Evolutionary conservation across 2,888 invertebrate species (phyloP).

Genomic region (Eurytoma californica): DNA sequence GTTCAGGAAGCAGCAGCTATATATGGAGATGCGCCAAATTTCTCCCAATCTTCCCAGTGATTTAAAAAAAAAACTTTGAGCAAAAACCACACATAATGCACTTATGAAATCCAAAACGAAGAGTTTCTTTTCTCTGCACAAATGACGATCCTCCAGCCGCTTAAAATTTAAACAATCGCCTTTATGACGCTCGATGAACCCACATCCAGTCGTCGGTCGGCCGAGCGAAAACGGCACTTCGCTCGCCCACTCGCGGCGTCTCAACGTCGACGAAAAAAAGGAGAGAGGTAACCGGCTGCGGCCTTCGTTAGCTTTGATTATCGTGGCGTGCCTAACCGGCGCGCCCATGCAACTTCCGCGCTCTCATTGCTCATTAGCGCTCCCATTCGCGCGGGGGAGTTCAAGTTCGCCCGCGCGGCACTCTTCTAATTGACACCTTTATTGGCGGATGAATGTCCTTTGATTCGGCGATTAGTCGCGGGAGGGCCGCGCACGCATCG

Average conservation of each 20-base stretch:
- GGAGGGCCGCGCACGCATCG: no score
- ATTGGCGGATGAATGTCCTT: slow-evolving; percentile 10
- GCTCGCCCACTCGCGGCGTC: neutral
- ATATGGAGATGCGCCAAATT: no score
- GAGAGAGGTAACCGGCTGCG: neutral
- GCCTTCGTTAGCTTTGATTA: slow-evolving; percentile 47
- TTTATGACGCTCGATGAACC: neutral
- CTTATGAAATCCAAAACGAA: no score
- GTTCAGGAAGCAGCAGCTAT: no score
- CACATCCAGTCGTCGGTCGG: neutral
- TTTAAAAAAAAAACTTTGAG: no score
- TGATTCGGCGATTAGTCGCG: neutral
- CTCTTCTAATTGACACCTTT: slow-evolving; percentile 46
- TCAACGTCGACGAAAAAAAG: neutral
- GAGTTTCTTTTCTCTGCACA: no score
- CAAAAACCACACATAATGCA: no score
- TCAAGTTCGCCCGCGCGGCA: slow-evolving; percentile 2
- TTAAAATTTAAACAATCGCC: no score
- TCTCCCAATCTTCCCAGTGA: no score
- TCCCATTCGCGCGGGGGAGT: neutral
- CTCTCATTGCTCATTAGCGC: slow-evolving; percentile 17
- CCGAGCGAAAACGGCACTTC: neutral
- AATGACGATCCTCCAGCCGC: no score
- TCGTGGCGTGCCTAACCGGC: slow-evolving; percentile 19
- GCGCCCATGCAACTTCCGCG: slow-evolving; percentile 1